These are phyloP conservation scores for Falco peregrinus DNA, from an alignment of 2,797 vertebrate species.

Conservation along the genomic window DNA sequence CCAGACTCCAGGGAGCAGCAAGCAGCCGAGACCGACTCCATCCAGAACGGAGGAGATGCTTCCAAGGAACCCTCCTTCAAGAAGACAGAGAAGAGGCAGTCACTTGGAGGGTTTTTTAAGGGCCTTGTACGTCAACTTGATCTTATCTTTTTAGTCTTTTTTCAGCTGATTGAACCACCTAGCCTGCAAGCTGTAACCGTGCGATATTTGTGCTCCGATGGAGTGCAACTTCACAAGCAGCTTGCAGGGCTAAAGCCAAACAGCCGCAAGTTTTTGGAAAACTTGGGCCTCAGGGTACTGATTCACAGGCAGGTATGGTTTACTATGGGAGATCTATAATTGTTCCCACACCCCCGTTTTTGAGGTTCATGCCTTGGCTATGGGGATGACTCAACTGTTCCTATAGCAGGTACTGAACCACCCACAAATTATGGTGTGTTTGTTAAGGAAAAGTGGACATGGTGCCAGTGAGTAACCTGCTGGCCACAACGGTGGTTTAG, in stretches of 20 bases:
- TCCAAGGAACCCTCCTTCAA: slow-evolving; percentile 69
- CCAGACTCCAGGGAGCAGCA: slow-evolving; percentile 33
- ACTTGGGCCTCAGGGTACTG: neutral
- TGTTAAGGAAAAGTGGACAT: neutral
- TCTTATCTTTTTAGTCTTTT: neutral
- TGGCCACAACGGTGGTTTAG: neutral
- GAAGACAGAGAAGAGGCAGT: slow-evolving; percentile 90
- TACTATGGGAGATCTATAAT: neutral
- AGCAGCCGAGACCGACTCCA: neutral
- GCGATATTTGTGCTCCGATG: neutral
- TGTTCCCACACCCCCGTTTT: neutral
- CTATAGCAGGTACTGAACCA: neutral
- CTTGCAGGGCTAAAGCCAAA: neutral
- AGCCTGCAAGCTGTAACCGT: too few relatives aligned
- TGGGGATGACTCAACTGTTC: neutral
- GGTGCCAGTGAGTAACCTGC: neutral
- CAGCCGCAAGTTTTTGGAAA: neutral
- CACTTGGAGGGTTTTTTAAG: slow-evolving; percentile 92
- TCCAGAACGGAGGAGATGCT: slow-evolving; percentile 76
- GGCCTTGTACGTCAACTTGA: slow-evolving; percentile 81
- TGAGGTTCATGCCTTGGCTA: neutral
- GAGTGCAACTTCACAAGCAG: neutral
- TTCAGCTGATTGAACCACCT: neutral
- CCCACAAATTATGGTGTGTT: neutral
- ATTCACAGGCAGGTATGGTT: neutral